Evolutionary conservation across 2,797 vertebrate genomes (phyloP), one percentile per base, ranked within the genome.

Genomic region (Macropodus opercularis): DNA sequence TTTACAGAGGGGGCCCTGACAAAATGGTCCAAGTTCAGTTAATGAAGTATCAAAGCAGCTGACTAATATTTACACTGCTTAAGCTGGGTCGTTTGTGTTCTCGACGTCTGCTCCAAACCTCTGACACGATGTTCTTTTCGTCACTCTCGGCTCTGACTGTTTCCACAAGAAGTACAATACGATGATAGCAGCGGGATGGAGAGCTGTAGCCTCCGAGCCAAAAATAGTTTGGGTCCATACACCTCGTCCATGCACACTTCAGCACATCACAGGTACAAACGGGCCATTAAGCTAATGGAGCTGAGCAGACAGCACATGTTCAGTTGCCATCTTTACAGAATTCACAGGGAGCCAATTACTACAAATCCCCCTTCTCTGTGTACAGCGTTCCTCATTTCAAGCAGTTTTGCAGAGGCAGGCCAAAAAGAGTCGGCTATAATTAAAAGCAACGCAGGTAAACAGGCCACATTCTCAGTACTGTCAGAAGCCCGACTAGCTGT

Each of bases 261-360:
- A 77, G 80, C 80, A 80, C 62, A 81, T 66, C 67, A 57, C 64
- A 52, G 79, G 63, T 82, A 75, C 79, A 86, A 85, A 72, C 77
- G 68, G 72, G 74, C 71, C 73, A 84, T 78, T 70, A 84, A 57
- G 44, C 61, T 86, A 82, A 85, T 84, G 77, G 78, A 71, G 68
- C 50, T 72, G 52, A 75, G 69, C 47, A 53, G 67, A 81, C 66
- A 85, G 77, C 79, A 83, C 82, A 84, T 75, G 75, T 81, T 84
- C 72, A 68, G 72, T 70, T 66, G 51, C 63, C 63, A 53, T 81
- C 72, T 77, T 72, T 47, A 64, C 72, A 77, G 49, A 77, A 81
- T 72, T 79, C 80, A 68, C 67, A 39, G 57, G 63, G 70, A 85
- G 85, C 77, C 81, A 85, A 84, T 85, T 86, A 87, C 53, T 59